Percentiles rank a stretch among this genome's conserved stretches.
These are phyloP conservation scores for Clarias pachynema DNA, from an alignment of 2,797 vertebrate species.

Conservation along the genomic window DNA sequence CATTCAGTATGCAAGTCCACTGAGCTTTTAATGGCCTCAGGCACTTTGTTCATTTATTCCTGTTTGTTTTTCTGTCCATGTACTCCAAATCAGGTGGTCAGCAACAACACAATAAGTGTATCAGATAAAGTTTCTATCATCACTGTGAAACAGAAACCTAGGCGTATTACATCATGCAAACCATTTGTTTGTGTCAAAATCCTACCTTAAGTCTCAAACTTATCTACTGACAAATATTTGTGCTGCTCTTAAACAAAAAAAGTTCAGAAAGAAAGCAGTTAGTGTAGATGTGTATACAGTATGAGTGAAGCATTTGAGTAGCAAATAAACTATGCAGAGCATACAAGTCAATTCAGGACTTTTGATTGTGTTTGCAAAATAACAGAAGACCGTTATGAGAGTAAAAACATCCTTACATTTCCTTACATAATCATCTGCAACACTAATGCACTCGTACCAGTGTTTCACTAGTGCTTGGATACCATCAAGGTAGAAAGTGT, in stretches of 20 bases:
- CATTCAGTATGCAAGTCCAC: neutral
- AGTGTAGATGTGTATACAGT: neutral
- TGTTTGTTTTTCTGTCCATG: neutral
- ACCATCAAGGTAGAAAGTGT: too few relatives aligned
- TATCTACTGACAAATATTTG: neutral
- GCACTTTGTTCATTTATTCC: neutral
- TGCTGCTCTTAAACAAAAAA: neutral
- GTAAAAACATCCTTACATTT: too few relatives aligned
- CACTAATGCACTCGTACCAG: too few relatives aligned
- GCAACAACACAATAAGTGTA: neutral
- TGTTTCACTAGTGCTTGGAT: too few relatives aligned
- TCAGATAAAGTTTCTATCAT: neutral
- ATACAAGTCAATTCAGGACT: too few relatives aligned
- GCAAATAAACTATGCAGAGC: neutral
- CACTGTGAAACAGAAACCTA: neutral
- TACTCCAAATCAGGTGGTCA: neutral
- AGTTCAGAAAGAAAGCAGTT: neutral
- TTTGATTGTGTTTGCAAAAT: too few relatives aligned
- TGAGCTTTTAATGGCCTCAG: neutral
- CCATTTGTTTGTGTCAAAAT: neutral
- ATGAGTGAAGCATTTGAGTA: neutral
- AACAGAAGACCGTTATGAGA: too few relatives aligned
- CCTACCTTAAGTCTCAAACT: neutral
- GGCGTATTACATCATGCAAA: neutral
- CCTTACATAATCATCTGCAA: too few relatives aligned